Base-by-base conservation (phyloP, 2,113 vertebrate genomes). In the Danionella cerebrum region DNA sequence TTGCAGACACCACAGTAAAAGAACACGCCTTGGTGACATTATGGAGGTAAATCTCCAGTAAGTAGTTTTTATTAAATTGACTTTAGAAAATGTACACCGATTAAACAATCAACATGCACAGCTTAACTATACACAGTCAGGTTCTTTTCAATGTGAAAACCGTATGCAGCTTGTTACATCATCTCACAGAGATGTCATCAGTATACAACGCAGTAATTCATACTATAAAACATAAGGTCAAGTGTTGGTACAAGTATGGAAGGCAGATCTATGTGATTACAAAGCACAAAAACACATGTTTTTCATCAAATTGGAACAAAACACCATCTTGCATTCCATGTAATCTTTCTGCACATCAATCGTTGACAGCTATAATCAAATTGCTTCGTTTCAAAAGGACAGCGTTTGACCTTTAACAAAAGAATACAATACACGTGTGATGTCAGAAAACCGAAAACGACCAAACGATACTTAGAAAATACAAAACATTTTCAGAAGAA, bases 81-180 rank as follows among this genome's bases (percentile, higher is more conserved):
- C 53, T 55, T 52, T 62, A 69, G 68, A 72, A 73, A 69, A 60
- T 62, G 65, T 59, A 62, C 27, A 53, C 70, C 69, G 62, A 57
- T 51, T 62, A 77, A 71, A 64, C 71, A 67, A 68, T 53, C 62
- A 71, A 77, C 75, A 77, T 77, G 75, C 75, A 70, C 57, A 48
- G 48, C 67, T 65, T 74, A 67, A 71, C 67, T 77, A 59, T 77
- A 71, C 71, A 73, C 52, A 35, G 62, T 44, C 48, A 41, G 64
- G 39, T 51, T 60, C 71, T 77, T 77, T 77, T 68, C 75, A 77
- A 77, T 77, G 68, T 77, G 75, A 77, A 77, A 77, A 77, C 54
- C 50, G 45, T 50, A 66, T 73, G 66, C 35, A 62, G 62, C 59
- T 73, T 29, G 65, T 66, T 55, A 44, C 47, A 41, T 76, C 66